phyloP scores from a whole-genome alignment of 2,113 vertebrate species.

The Abramis brama region DNA sequence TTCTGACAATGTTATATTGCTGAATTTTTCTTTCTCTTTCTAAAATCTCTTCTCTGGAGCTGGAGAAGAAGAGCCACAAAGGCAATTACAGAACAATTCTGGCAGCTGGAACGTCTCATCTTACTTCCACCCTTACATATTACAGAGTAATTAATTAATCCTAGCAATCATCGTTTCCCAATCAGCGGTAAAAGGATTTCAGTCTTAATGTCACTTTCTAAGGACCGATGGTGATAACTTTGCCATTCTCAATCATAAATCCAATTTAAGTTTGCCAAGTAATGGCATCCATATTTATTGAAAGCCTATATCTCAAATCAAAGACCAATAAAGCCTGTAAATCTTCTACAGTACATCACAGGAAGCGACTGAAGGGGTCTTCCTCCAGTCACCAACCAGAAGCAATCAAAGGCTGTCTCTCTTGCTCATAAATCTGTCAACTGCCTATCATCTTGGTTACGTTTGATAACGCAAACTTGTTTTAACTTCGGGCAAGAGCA shows the following conservation, averaged over 20 bases:
- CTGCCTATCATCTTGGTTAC: conserved; percentile 54
- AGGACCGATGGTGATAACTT: conserved; percentile 51
- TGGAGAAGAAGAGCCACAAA: conserved; percentile 19
- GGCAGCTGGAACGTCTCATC: conserved; percentile 46
- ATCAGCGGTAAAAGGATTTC: conserved; percentile 44
- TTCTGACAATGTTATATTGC: not conserved
- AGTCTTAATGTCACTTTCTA: conserved; percentile 58
- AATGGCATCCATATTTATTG: conserved; percentile 66
- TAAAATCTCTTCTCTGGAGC: not conserved
- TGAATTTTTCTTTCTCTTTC: not conserved
- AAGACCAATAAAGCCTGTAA: conserved; percentile 64
- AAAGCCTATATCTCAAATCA: conserved; percentile 65
- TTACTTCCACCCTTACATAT: conserved; percentile 51
- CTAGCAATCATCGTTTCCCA: conserved; percentile 29
- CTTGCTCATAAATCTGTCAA: conserved; percentile 35
- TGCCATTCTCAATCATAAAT: conserved; percentile 66
- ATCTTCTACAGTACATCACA: conserved; percentile 47
- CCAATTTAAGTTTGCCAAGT: conserved; percentile 54
- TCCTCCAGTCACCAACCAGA: conserved; percentile 51
- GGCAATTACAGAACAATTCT: conserved; percentile 65
- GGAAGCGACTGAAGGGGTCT: conserved; percentile 39
- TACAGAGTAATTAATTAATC: conserved; percentile 53
- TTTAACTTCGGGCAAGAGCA: conserved; percentile 59
- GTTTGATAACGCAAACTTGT: conserved; percentile 69
- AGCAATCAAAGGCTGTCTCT: conserved; percentile 53